These are phyloP conservation scores for Gryon sp. DNA, from an alignment of 1,140 invertebrate species.

Conservation along the genomic window DNA sequence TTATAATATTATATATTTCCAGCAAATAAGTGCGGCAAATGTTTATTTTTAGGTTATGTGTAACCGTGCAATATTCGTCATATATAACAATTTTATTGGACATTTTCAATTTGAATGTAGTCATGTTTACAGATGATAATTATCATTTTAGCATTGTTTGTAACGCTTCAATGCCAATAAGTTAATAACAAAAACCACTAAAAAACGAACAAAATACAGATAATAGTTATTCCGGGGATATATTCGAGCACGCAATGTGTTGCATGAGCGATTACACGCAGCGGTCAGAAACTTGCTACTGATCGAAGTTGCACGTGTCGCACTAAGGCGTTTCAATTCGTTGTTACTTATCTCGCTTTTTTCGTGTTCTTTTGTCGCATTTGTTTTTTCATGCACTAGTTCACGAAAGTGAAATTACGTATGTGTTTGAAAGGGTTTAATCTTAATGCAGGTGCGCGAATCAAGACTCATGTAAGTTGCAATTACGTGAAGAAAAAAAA, in stretches of 20 bases:
- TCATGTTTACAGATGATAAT: constrained; percentile 21
- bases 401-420: constrained; percentile 5
- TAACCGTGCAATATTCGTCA: no score
- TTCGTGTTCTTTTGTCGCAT: constrained; percentile 18
- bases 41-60: no score
- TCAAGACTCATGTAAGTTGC: no score
- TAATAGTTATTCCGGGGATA: constrained; percentile 49
- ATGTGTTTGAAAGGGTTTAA: constrained; percentile 8
- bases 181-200: no score
- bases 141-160: constrained; percentile 41
- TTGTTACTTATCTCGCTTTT: constrained; percentile 24
- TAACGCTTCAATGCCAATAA: constrained; percentile 15
- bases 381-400: constrained; percentile 33
- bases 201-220: no score
- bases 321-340: constrained; percentile 14
- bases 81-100: constrained; percentile 8
- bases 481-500: no score
- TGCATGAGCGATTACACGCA: constrained; percentile 42
- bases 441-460: background rate
- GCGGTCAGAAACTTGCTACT: constrained; percentile 20
- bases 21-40: no score
- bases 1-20: no score
- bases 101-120: background rate
- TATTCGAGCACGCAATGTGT: constrained; percentile 46
- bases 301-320: constrained; percentile 29